These are phyloP conservation scores for Quadroppia sp. DNA, from an alignment of 2,888 invertebrate species.

Conservation along the genomic window DNA sequence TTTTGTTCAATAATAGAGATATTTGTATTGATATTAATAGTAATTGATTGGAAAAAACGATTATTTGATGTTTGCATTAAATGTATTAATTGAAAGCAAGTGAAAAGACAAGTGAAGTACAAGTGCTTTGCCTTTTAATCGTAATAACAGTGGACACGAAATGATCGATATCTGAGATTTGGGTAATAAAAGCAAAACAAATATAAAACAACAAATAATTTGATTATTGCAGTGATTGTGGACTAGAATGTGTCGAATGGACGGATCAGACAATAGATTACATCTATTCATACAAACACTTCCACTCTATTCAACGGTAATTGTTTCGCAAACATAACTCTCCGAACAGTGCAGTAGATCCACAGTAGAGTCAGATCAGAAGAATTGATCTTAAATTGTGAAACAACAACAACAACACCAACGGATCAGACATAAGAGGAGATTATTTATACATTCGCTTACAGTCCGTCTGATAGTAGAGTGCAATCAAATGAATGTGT, in stretches of 20 bases:
- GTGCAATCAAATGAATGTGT: background rate
- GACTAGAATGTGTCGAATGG: constrained; percentile 28
- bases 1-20: too few species aligned
- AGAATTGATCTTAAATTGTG: constrained; percentile 14
- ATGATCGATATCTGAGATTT: constrained; percentile 26
- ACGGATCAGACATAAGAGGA: constrained; percentile 5
- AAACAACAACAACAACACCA: constrained; percentile 7
- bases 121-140: background rate
- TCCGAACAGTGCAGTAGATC: constrained; percentile 29
- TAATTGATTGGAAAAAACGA: too few species aligned
- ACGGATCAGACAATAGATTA: constrained; percentile 24
- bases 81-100: background rate
- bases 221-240: constrained; percentile 2
- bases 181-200: constrained; percentile 20
- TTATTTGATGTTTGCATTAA: background rate
- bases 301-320: background rate
- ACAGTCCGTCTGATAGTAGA: constrained; percentile 8
- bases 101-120: background rate
- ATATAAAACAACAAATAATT: constrained; percentile 29
- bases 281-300: background rate
- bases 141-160: background rate
- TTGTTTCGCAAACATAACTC: constrained; percentile 24
- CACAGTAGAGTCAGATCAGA: background rate
- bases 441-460: constrained; percentile 25
- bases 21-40: too few species aligned